Evolutionary conservation across 2,113 vertebrate species (phyloP).

Genomic region (Mobula birostris): DNA sequence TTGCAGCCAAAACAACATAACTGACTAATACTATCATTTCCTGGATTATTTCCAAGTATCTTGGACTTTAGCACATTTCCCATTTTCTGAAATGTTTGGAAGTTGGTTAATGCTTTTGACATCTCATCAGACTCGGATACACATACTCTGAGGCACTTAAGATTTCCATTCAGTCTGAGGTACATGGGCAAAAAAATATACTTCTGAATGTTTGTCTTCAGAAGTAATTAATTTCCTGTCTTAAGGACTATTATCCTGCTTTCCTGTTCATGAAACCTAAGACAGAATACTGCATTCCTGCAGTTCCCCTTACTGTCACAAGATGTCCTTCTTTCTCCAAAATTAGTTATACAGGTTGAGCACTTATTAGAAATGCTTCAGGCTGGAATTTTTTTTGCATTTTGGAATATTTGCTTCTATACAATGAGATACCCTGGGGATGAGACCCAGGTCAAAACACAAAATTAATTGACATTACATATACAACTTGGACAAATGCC

Average conservation of each 20-base stretch:
- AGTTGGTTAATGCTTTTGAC: neutral
- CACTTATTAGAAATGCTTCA: too few species aligned
- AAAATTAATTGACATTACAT: too few species aligned
- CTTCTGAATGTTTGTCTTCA: neutral
- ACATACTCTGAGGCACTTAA: neutral
- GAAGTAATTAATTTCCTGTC: neutral
- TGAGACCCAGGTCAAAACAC: too few species aligned
- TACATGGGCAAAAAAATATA: neutral
- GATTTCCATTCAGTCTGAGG: neutral
- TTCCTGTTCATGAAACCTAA: neutral
- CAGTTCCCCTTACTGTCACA: neutral
- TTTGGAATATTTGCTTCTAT: too few species aligned
- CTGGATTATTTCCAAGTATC: neutral
- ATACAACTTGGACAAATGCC: too few species aligned
- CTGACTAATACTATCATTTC: neutral
- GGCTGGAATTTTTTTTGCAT: too few species aligned
- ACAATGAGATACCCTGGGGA: too few species aligned
- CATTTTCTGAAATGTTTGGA: neutral
- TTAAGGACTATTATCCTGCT: neutral
- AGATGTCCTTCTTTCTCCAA: neutral
- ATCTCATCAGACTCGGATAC: neutral
- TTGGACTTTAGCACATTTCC: neutral
- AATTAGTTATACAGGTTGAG: neutral
- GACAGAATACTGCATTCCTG: neutral
- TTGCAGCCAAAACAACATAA: neutral